These are phyloP conservation scores for Leptothorax acervorum DNA, from an alignment of 2,888 invertebrate genomes.

Conservation along the genomic window DNA sequence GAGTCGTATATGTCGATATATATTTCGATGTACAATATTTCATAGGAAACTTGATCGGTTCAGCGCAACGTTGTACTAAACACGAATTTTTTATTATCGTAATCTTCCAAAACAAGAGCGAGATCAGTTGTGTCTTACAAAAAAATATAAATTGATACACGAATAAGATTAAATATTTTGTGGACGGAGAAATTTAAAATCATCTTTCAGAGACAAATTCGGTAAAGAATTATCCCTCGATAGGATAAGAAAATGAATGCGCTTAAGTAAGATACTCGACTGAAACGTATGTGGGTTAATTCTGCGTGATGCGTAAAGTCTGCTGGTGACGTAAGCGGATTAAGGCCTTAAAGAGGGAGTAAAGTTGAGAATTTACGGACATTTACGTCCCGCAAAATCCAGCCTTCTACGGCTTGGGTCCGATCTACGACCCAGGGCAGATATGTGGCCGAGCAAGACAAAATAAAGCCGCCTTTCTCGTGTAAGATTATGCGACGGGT, in stretches of 20 bases:
- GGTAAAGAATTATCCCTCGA: slow-evolving; percentile 39
- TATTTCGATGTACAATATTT: neutral
- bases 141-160: neutral
- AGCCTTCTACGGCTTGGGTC: slow-evolving; percentile 33
- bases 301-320: slow-evolving; percentile 67
- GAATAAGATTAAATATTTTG: neutral
- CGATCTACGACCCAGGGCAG: slow-evolving; percentile 42
- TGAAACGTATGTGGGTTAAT: slow-evolving; percentile 68
- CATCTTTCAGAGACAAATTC: neutral
- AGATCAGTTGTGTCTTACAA: neutral
- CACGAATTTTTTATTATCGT: neutral
- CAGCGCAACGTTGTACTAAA: neutral
- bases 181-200: neutral
- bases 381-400: slow-evolving; percentile 55
- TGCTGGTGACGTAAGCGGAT: slow-evolving; percentile 73
- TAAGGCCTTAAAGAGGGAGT: slow-evolving; percentile 70
- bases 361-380: slow-evolving; percentile 72
- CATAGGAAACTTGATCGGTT: neutral
- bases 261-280: slow-evolving; percentile 60
- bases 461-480: slow-evolving; percentile 46
- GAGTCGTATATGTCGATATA: neutral
- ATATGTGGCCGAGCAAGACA: slow-evolving; percentile 29
- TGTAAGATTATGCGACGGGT: slow-evolving; percentile 39
- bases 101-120: neutral
- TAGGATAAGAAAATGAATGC: slow-evolving; percentile 63